Evolutionary conservation across 2,113 vertebrate genomes (phyloP), one percentile per base, ranked within the genome.

Genomic region (Bungarus multicinctus): DNA sequence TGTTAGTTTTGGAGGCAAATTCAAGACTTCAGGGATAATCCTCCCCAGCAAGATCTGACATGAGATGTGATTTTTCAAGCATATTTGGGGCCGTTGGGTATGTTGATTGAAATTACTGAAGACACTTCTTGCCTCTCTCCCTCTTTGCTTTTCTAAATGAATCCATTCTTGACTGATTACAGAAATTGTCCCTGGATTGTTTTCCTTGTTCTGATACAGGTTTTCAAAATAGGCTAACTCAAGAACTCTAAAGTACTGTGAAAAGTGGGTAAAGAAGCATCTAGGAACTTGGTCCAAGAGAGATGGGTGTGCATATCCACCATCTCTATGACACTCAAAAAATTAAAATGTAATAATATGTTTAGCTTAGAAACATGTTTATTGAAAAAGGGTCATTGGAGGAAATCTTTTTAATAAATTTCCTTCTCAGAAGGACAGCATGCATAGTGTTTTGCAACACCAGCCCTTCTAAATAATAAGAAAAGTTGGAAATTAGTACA

Each of bases 51-150:
- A 93, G 54, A 60, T 97, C 3, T 92, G 96, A 97, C 95, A 97
- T 96, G 92, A 53, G 95, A 96, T 95, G 95, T 97, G 97, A 97
- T 96, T 97, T 89, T 90, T 95, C 91, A 94, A 95, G 92, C 93
- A 54, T 4, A 91, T 88, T 88, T 64, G 91, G 20, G 69, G 94
- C 93, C 90, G 90, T 53, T 89, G 93, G 93, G 92, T 87, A 90
- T 91, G 91, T 93, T 95, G 93, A 94, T 57, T 89, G 94, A 87
- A 95, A 93, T 95, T 93, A 45, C 30, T 86, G 57, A 91, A 20
- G 58, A 94, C 88, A 94, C 57, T 12, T 91, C 39, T 39, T 92
- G 16, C 85, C 54, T 74, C 53, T 89, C 92, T 88, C 86, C 58
- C 88, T 93, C 90, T 93, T 90, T 92, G 89, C 9, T 64, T 23